Base-by-base conservation (phyloP, 2,113 vertebrate species). In the Murina feae region DNA sequence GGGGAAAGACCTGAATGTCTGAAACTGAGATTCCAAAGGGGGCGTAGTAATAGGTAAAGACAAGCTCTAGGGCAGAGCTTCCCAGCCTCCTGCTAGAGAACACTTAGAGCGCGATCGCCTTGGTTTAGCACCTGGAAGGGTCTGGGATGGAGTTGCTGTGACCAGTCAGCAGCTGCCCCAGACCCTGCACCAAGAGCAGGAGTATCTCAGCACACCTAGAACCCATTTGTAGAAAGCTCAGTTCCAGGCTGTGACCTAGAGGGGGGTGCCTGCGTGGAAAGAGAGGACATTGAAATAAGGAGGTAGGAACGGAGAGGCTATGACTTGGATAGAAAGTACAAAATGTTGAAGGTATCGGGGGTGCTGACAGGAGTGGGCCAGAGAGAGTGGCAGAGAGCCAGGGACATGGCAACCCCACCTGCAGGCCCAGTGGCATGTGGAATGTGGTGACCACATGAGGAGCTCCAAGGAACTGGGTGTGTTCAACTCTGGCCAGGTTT, bases 361-460 rank as follows among this genome's bases (percentile, higher is more conserved):
- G 63, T 18, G 12, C 91, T 51, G 65, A 37, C 14, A 25, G 17
- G 20, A 49, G 66, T 28, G 25, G 42, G 1, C 63, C 28, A 6
- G 44, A 47, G 44, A 74, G 30, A 51, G 44, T 35, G 25, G 21
- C 78, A 28, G 71, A 14, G 80, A 86, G 32, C 42, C 32, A 16
- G 60, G 28, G 37, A 4, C 30, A 10, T 9, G 32, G 18, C 6
- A 60, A 35, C 37, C 71, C 69, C 49, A 58, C 35, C 65, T 51
- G 30, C 83, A 66, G n/a, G 72, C 23, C 81, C 25, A 49, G 11
- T 0, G 28, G 68, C 51, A 55, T 4, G 1, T 21, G 71, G 32
- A 14, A 20, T 16, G 9, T 49, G 42, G 63, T 16, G 0, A 9
- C 17, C 10, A 39, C 6, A 0, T n/a, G 30, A 53, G 17, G 28